Base-by-base conservation (phyloP, 23 tunicate species). In the Clavelina lepadiformis region DNA sequence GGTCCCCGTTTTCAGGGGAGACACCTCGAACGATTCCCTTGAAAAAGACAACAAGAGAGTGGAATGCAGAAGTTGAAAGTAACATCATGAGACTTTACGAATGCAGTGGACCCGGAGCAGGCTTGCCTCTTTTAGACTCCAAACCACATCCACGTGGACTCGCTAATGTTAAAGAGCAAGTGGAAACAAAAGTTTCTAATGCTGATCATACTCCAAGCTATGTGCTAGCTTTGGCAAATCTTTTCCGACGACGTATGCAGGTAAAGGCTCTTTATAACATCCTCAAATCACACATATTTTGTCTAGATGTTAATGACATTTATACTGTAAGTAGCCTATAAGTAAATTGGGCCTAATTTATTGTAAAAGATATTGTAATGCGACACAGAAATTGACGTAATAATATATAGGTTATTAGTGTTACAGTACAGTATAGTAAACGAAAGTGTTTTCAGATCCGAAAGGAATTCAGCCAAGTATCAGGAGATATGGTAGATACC, bases 131-230 rank as follows among this genome's bases (percentile, higher is more conserved):
- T 22, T 35, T 67, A 22, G 74, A 77, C 11, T n/a, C 67, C 6
- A 58, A 62, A 49, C 65, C 82, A 13, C 31, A 11, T 1, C 56
- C 65, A 18, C 33, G 24, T 15, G 28, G 47, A 11, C 25, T 33
- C 31, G 6, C 50, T 7, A 53, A 76, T 7, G 67, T 68, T 13
- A 38, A 41, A 29, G 70, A 61, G 3, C 69, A 69, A 21, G 76
- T 79, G 37, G 85, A 79, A 50, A 23, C 76, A 24, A 79, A 69
- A 61, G 8, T 79, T 24, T 23, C 36, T 1, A 79, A 51, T 28
- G 67, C 70, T 0, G 85, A 79, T 0, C 85, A 79, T 41, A 79
- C 85, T 5, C 76, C 85, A 47, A 79, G 76, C 51, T 79, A 79
- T 44, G 85, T 79, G 34, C 70, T 79, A 26, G 85, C 85, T 4